Percentiles rank a stretch among this genome's conserved stretches.
Conservation (phyloP, 2,113 vertebrate genomes). For the Acinonyx jubatus region DNA sequence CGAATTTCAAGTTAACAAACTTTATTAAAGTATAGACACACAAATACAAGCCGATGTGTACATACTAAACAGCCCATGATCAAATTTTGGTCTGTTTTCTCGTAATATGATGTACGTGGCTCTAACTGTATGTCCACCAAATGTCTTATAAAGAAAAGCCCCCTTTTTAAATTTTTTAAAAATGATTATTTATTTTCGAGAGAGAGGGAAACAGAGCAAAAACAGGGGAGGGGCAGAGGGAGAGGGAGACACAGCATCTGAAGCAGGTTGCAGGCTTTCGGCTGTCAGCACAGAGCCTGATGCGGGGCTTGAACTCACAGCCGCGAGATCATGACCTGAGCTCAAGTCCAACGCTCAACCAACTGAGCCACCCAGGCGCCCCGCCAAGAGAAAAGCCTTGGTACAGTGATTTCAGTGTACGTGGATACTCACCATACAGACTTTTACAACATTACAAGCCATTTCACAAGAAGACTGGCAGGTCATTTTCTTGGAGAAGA, state of each 20-base stretch:
- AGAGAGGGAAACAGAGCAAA: no score
- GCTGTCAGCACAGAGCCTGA: no score
- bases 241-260: no score
- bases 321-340: no score
- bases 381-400: background rate
- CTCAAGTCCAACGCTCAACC: no score
- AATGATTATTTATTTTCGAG: no score
- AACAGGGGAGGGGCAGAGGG: no score
- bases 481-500: slow-evolving; percentile 1
- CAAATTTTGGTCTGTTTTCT: slow-evolving; percentile 7
- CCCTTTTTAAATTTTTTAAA: background rate
- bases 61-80: background rate
- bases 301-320: no score
- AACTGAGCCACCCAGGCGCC: no score
- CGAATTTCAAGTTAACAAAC: background rate
- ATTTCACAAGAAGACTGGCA: background rate
- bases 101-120: background rate
- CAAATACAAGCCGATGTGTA: background rate
- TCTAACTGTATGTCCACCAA: background rate
- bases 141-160: background rate
- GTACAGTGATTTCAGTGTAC: background rate
- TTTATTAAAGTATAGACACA: background rate
- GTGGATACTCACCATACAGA: background rate
- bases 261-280: no score
- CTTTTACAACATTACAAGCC: background rate